Percentiles rank a stretch among this genome's conserved stretches.
phyloP scores from a whole-genome alignment of 1,140 invertebrate genomes.

The Papilio aristodemus region DNA sequence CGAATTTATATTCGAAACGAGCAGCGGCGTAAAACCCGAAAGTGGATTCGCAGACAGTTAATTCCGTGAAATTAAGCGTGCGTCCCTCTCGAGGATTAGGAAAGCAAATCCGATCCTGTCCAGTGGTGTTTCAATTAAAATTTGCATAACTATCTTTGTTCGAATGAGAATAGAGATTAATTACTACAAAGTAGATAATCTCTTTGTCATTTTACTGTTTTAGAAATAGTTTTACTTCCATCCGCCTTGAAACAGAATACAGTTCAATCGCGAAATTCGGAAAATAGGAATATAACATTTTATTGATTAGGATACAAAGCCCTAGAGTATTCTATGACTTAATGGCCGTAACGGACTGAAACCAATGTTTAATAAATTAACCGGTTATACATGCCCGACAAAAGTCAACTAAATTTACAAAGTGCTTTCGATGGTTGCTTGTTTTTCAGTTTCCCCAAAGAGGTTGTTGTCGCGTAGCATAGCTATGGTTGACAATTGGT shows the following conservation, averaged over 20 bases:
- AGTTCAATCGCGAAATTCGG: not conserved
- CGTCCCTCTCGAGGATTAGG: slow-evolving; percentile 13
- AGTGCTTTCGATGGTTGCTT: too few relatives aligned
- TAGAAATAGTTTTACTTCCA: not conserved
- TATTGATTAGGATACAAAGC: too few relatives aligned
- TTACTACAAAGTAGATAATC: slow-evolving; percentile 4
- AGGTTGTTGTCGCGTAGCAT: too few relatives aligned
- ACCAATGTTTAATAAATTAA: too few relatives aligned
- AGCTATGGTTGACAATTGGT: too few relatives aligned
- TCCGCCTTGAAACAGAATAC: not conserved
- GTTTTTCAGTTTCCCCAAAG: too few relatives aligned
- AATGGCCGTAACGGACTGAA: too few relatives aligned
- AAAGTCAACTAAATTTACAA: too few relatives aligned
- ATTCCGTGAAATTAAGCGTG: slow-evolving; percentile 10
- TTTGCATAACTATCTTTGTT: slow-evolving; percentile 19
- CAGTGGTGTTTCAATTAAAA: slow-evolving; percentile 22
- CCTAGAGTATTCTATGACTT: too few relatives aligned
- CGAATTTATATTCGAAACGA: slow-evolving; percentile 9
- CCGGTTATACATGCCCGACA: too few relatives aligned
- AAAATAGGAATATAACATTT: too few relatives aligned
- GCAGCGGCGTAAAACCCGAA: slow-evolving; percentile 12
- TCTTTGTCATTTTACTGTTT: slow-evolving; percentile 6
- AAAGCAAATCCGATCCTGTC: slow-evolving; percentile 16
- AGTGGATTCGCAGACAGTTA: slow-evolving; percentile 8
- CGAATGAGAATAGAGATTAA: not conserved